Evolutionary conservation across 2,797 vertebrate species (phyloP).

Genomic region (Onychomys leucogaster): DNA sequence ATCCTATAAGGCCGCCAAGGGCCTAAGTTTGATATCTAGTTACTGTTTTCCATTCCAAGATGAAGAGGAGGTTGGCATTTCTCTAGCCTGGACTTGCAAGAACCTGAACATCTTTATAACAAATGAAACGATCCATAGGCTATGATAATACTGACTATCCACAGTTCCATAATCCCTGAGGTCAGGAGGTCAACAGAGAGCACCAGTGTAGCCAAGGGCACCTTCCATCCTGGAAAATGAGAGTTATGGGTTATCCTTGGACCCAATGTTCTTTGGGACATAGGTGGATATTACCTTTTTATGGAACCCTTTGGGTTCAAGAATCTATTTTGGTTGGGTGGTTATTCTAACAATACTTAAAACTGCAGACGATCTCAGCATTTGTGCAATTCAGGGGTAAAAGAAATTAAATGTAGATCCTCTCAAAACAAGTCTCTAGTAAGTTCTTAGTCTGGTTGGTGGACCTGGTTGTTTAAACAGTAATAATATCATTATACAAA

Average conservation of each 20-base stretch:
- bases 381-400: not conserved
- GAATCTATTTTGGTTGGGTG: conserved; percentile 71
- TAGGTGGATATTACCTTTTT: conserved; percentile 79
- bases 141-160: conserved; percentile 74
- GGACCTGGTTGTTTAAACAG: conserved; percentile 35
- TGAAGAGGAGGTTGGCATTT: conserved; percentile 75
- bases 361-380: conserved; percentile 53
- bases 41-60: conserved; percentile 73
- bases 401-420: conserved; percentile 40
- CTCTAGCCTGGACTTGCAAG: conserved; percentile 51
- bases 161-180: conserved; percentile 75
- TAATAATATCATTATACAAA: conserved; percentile 30
- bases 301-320: conserved; percentile 71
- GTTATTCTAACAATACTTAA: conserved; percentile 38
- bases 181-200: conserved; percentile 85
- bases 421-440: conserved; percentile 43
- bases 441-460: conserved; percentile 40
- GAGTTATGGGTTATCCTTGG: conserved; percentile 74
- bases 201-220: conserved; percentile 78
- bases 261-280: conserved; percentile 78
- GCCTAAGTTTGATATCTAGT: conserved; percentile 73
- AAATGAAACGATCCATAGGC: conserved; percentile 73
- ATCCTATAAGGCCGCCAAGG: conserved; percentile 64
- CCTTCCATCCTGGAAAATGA: conserved; percentile 84
- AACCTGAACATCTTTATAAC: conserved; percentile 66